Percentiles rank a stretch among this genome's conserved stretches.
Evolutionary conservation across 2,113 vertebrate species (phyloP).

Genomic region (Alaudala cheleensis): DNA sequence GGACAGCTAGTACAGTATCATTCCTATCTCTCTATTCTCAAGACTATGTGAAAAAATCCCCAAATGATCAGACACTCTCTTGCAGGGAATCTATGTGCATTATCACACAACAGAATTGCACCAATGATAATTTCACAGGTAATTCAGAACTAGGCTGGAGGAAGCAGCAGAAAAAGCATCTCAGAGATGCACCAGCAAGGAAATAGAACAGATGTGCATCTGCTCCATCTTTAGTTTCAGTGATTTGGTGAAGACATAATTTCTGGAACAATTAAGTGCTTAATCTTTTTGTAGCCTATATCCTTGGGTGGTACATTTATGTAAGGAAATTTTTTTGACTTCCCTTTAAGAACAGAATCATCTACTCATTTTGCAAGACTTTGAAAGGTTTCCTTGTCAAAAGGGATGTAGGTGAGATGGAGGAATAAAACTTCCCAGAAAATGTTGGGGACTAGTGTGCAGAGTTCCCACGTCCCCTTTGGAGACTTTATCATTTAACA

Average conservation of each 20-base stretch:
- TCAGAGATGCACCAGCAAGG: not conserved
- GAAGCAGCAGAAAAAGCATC: not conserved
- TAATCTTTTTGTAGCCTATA: not conserved
- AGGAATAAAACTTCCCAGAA: slow-evolving; percentile 24
- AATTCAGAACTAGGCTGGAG: slow-evolving; percentile 23
- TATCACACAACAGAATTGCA: not conserved
- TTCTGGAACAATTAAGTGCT: not conserved
- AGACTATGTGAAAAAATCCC: not conserved
- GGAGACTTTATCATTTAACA: slow-evolving; percentile 58
- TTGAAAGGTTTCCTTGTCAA: slow-evolving; percentile 5
- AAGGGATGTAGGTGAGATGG: not conserved
- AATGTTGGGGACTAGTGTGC: slow-evolving; percentile 12
- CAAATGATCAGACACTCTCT: not conserved
- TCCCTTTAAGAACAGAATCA: not conserved
- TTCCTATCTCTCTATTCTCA: not conserved
- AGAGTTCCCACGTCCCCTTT: slow-evolving; percentile 18
- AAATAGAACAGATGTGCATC: not conserved
- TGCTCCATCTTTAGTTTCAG: not conserved
- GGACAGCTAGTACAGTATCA: not conserved
- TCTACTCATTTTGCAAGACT: not conserved
- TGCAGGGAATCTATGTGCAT: not conserved
- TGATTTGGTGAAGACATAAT: not conserved
- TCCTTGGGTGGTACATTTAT: not conserved
- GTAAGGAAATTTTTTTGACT: not conserved
- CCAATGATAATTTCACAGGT: slow-evolving; percentile 24